A percentile compares a stretch with the other conserved stretches of the same genome.
These are phyloP conservation scores for Cylloceria caligata DNA, from an alignment of 2,888 invertebrate genomes.

Conservation along the genomic window DNA sequence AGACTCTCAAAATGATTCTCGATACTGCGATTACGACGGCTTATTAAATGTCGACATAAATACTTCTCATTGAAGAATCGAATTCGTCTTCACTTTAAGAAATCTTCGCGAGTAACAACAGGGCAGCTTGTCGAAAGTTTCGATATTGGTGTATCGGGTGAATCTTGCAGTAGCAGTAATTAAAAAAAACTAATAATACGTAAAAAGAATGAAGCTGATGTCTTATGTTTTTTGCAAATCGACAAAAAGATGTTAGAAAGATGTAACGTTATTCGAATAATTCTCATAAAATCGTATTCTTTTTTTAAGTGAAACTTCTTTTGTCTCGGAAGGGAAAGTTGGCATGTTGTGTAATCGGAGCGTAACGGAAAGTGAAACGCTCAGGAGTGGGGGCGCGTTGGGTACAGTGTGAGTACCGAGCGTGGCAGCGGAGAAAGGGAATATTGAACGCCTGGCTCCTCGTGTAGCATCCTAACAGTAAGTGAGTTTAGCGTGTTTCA, in stretches of 20 bases:
- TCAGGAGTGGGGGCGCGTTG: too few species aligned
- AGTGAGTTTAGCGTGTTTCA: too few species aligned
- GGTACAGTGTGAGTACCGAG: too few species aligned
- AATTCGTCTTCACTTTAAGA: slow-evolving; percentile 37
- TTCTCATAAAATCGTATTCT: not conserved
- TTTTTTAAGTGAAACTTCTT: too few species aligned
- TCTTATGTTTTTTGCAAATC: not conserved
- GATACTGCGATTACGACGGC: slow-evolving; percentile 41
- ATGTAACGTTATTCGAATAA: not conserved
- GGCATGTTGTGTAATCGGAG: too few species aligned
- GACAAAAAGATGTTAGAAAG: not conserved
- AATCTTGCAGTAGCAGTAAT: slow-evolving; percentile 7
- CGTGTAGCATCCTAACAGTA: too few species aligned
- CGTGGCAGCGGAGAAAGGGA: too few species aligned
- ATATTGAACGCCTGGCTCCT: too few species aligned
- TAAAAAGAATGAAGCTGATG: not conserved
- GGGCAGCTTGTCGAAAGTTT: slow-evolving; percentile 26
- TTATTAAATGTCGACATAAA: slow-evolving; percentile 21
- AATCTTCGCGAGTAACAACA: slow-evolving; percentile 24
- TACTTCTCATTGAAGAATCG: slow-evolving; percentile 45
- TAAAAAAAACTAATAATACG: slow-evolving; percentile 18
- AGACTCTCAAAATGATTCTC: slow-evolving; percentile 32
- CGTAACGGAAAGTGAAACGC: too few species aligned
- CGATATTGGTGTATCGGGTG: slow-evolving; percentile 16
- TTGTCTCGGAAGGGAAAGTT: too few species aligned